Evolutionary conservation across 2,113 vertebrate species (phyloP).

Genomic region (Cercopithecus mona): DNA sequence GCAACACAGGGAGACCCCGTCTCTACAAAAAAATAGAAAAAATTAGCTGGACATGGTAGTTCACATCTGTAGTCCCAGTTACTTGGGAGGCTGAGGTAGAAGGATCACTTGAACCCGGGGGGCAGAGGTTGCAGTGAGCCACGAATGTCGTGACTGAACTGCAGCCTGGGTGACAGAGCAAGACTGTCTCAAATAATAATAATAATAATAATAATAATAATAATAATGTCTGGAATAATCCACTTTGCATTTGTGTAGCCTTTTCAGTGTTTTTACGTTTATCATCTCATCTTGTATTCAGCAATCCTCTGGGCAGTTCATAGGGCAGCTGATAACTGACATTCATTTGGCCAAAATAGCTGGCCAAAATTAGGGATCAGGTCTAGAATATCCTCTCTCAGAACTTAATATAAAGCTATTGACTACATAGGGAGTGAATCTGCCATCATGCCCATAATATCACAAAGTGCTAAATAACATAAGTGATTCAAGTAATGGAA

Average conservation of each 20-base stretch:
- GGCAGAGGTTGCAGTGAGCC: too few species aligned
- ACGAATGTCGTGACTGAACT: too few species aligned
- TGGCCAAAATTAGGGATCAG: not conserved
- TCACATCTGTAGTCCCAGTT: too few species aligned
- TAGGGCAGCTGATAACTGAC: not conserved
- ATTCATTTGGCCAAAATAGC: not conserved
- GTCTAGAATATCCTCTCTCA: not conserved
- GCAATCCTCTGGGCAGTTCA: not conserved
- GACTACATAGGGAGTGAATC: not conserved
- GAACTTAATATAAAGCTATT: not conserved
- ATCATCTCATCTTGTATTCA: not conserved
- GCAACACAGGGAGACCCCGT: too few species aligned
- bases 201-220: too few species aligned
- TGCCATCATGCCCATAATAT: not conserved
- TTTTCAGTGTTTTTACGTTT: not conserved
- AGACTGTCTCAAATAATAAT: too few species aligned
- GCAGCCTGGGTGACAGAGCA: too few species aligned
- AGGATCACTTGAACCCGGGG: too few species aligned
- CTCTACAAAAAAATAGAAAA: too few species aligned
- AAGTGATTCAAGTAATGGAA: slow-evolving; percentile 40
- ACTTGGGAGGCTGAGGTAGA: too few species aligned
- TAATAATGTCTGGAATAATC: not conserved
- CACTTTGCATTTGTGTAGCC: not conserved
- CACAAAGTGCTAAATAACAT: not conserved
- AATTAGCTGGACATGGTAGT: too few species aligned